Base-by-base conservation (phyloP, 2,888 invertebrate genomes). In the Drosophila nr. perissopoda region DNA sequence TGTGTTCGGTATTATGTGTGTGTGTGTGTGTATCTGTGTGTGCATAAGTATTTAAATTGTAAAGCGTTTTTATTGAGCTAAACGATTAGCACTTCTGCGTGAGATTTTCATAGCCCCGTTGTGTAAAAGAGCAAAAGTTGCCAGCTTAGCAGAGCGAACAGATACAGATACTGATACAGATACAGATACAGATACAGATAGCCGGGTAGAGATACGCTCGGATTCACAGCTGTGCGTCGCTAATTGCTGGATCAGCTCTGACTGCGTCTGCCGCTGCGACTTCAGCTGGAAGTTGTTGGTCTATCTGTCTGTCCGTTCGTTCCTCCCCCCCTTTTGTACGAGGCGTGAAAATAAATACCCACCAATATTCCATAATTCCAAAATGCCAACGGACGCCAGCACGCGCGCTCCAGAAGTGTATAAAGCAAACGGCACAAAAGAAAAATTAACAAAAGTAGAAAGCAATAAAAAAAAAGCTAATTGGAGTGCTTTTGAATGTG, bases 1-100 rank as follows among this genome's bases (percentile, higher is more conserved):
- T 53, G 51, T 59, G 46, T 42, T 31, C 57, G 16, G 27, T 31
- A 48, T 31, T 59, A 54, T 58, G 54, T 51, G 36, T 34, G 13
- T 48, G 18, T 58, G 18, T 48, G 5, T 52, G 25, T 53, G n/a
- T 51, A 25, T 60, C 10, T 38, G 33, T 13, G 8, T 42, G 13
- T 53, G 42, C 10, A 27, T 40, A 42, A 49, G 62, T 74, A 75
- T 85, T 85, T 76, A 74, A 87, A 82, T 79, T 83, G 82, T 84
- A 68, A 79, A 76, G 72, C 75, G 57, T 77, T 81, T 88, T 80
- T 91, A 89, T 91, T 91, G 89, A 80, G 79, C 82, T 74, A 84
- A 81, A 74, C 74, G 82, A 82, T 91, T 91, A 91, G 82, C 91
- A 90, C 90, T 83, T 87, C 79, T 76, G 69, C 67, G 74, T 72